Conservation (phyloP, 2,113 vertebrate genomes). For the Hemiscyllium ocellatum region DNA sequence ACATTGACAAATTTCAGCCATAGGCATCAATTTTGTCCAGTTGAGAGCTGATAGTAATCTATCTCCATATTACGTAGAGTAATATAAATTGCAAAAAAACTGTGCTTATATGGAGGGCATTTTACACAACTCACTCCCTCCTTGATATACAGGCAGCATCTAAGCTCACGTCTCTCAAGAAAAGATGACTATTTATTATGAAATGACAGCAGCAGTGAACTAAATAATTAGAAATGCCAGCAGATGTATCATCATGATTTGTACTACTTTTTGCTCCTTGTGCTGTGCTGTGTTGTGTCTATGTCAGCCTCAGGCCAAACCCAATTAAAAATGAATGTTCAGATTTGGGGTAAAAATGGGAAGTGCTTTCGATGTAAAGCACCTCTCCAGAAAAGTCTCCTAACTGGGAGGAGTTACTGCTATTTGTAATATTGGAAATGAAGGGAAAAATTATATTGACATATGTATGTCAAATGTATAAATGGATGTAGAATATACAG, state of each 20-base stretch:
- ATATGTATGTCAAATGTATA: too few species aligned
- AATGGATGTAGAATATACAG: background rate
- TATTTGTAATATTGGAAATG: background rate
- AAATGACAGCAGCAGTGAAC: slow-evolving; percentile 37
- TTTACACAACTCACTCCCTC: slow-evolving; percentile 33
- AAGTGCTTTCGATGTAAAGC: background rate
- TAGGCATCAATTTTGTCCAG: slow-evolving; percentile 20
- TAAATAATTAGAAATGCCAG: slow-evolving; percentile 39
- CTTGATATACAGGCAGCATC: slow-evolving; percentile 35
- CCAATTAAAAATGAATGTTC: background rate
- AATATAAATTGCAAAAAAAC: slow-evolving; percentile 31
- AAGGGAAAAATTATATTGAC: background rate
- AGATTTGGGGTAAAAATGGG: slow-evolving; percentile 14
- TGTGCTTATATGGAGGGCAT: slow-evolving; percentile 19
- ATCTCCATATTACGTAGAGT: slow-evolving; percentile 27
- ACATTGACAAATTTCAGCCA: slow-evolving; percentile 34
- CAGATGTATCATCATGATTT: slow-evolving; percentile 36
- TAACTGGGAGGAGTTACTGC: background rate
- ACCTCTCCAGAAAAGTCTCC: background rate
- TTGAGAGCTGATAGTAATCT: slow-evolving; percentile 29
- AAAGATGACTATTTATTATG: slow-evolving; percentile 38
- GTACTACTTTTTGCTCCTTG: slow-evolving; percentile 5
- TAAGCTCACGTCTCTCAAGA: slow-evolving; percentile 36
- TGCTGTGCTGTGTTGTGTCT: slow-evolving; percentile 18
- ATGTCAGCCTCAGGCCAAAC: slow-evolving; percentile 4